phyloP scores from a whole-genome alignment of 2,797 vertebrate genomes.

The Selene dorsalis region DNA sequence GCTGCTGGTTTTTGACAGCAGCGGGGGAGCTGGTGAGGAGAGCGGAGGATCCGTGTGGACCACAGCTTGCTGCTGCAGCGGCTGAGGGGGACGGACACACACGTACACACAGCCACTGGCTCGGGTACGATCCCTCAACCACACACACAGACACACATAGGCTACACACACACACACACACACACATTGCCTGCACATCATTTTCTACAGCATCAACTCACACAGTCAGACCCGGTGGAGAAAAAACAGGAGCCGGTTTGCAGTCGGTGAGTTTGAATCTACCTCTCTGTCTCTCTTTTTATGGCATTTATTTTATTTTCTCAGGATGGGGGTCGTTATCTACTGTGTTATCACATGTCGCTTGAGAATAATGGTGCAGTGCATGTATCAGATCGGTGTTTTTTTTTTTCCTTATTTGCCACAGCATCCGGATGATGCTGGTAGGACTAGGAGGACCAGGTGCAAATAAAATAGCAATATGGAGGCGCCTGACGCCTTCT shows the following conservation, averaged over 20 bases:
- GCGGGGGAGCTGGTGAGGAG: constrained; percentile 69
- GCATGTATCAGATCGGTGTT: constrained; percentile 41
- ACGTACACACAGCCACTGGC: constrained; percentile 39
- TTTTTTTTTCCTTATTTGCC: constrained; percentile 31
- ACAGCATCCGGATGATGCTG: constrained; percentile 59
- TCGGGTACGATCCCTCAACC: constrained; percentile 57
- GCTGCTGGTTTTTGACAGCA: constrained; percentile 73
- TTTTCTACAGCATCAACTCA: constrained; percentile 52
- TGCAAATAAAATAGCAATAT: constrained; percentile 56
- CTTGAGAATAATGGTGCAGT: constrained; percentile 69
- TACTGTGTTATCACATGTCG: background rate
- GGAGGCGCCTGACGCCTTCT: constrained; percentile 42
- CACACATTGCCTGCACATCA: constrained; percentile 25
- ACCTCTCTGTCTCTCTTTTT: background rate
- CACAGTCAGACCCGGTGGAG: constrained; percentile 18
- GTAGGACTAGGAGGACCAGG: constrained; percentile 54
- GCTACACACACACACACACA: background rate
- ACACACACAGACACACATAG: constrained; percentile 21
- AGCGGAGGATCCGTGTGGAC: constrained; percentile 64
- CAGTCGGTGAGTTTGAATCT: constrained; percentile 66
- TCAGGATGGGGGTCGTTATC: constrained; percentile 8
- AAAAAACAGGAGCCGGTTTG: constrained; percentile 36
- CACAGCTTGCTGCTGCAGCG: constrained; percentile 78
- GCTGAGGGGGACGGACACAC: constrained; percentile 67
- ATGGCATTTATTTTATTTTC: background rate